Evolutionary conservation across 30 jellyfish, hydroid and myxozoan species (phyloP), one percentile per base, ranked within the genome.

Genomic region (Aurelia coerulea): DNA sequence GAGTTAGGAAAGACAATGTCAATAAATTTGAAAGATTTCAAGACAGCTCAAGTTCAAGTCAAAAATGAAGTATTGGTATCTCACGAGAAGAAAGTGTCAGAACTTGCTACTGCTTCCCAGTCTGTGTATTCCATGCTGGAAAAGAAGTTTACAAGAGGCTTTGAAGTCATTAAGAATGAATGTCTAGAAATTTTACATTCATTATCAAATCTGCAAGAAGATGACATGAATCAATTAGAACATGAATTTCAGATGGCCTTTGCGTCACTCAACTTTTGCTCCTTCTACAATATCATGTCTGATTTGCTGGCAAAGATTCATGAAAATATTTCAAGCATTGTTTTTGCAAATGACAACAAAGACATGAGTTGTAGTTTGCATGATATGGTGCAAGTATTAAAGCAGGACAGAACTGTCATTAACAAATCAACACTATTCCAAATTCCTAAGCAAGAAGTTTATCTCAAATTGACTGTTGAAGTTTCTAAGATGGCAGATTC

Each of bases 351-450:
- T 35, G 10, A 46, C 12, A 41, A 23, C 13, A 73, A 73, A 23
- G 93, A 84, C 50, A n/a, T 73, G 13, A 84, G 93, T 51, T 78
- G 46, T 5, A 84, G 93, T 29, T 64, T 84, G 10, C 81, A 84
- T 39, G 93, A 84, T 65, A 59, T 84, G 93, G 87, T 70, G 4
- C 79, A 84, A 34, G 65, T 84, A 4, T 63, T 84, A 50, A 84
- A 63, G 53, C 93, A 84, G 46, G 87, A 84, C 78, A 84, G 72
- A 63, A 72, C 39, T 46, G 87, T 84, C 10, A 42, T 84, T 16
- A 73, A 46, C 1, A 46, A 66, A 18, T 34, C 87, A 6, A 72
- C 93, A 46, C 60, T 84, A 2, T 84, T 72, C 50, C 62, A 67
- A 10, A 63, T 42, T 14, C 93, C 86, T 16, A 62, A 84, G 35